Evolutionary conservation across 2,888 invertebrate species (phyloP).

Genomic region (Rhabditoides inermis): DNA sequence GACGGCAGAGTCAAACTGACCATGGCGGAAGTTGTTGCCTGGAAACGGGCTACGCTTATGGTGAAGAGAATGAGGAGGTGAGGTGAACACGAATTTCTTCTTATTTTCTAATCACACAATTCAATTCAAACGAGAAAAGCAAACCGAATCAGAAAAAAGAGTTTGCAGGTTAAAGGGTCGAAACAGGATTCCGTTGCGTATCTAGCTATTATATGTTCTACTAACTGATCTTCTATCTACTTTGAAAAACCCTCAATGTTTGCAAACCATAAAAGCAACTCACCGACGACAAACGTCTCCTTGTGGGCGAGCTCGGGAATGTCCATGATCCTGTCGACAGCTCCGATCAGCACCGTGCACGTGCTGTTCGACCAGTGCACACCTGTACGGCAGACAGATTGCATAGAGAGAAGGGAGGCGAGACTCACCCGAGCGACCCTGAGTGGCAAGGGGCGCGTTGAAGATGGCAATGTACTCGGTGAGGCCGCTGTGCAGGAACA

Average conservation of each 20-base stretch:
- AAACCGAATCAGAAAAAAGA: too few relatives aligned
- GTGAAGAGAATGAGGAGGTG: not conserved
- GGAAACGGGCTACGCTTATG: constrained; percentile 1
- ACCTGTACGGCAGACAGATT: too few relatives aligned
- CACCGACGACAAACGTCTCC: constrained; percentile 34
- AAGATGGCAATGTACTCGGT: constrained; percentile 45
- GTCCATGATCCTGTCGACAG: constrained; percentile 29
- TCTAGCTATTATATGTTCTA: too few relatives aligned
- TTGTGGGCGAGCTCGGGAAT: constrained; percentile 14
- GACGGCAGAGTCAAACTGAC: constrained; percentile 44
- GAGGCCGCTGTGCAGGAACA: constrained; percentile 32
- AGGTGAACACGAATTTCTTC: not conserved
- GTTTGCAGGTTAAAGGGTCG: too few relatives aligned
- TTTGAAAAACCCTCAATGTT: not conserved
- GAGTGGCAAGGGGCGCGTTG: constrained; percentile 29
- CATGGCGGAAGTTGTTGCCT: constrained; percentile 47
- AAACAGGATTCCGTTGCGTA: too few relatives aligned
- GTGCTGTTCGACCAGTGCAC: constrained; percentile 50
- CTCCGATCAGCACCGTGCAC: constrained; percentile 49
- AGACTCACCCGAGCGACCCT: constrained; percentile 36
- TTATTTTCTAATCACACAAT: too few relatives aligned
- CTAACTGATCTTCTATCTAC: too few relatives aligned
- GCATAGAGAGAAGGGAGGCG: not conserved
- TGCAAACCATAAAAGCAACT: not conserved
- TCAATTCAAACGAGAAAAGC: too few relatives aligned